phyloP scores from a whole-genome alignment of 2,113 vertebrate species.

The Jacana jacana region DNA sequence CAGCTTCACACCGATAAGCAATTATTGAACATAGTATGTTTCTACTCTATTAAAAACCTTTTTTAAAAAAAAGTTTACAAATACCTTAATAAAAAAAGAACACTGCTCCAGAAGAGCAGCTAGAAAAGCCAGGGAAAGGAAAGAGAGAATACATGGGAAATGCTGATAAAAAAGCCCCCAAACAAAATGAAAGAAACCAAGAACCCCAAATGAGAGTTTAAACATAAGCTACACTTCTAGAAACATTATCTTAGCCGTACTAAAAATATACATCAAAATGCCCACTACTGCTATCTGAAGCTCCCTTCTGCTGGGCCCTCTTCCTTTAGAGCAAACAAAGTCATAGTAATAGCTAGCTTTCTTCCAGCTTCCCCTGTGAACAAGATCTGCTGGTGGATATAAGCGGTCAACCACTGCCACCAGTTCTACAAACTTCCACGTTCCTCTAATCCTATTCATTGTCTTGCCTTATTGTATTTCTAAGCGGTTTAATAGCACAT shows the following conservation, averaged over 20 bases:
- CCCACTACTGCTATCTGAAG: slow-evolving; percentile 42
- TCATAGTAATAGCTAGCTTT: neutral
- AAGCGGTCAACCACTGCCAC: neutral
- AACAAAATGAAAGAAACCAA: slow-evolving; percentile 1
- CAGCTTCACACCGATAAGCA: neutral
- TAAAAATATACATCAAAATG: slow-evolving; percentile 44
- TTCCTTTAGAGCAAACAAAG: slow-evolving; percentile 55
- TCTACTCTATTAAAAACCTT: neutral
- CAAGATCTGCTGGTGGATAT: neutral
- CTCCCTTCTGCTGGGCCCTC: slow-evolving; percentile 59
- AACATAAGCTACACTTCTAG: neutral
- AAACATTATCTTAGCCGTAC: neutral
- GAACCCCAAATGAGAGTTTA: slow-evolving; percentile 15
- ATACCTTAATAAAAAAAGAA: neutral
- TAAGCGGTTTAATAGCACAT: neutral
- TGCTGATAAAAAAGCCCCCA: neutral
- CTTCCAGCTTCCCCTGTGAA: slow-evolving; percentile 36
- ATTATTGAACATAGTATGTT: neutral
- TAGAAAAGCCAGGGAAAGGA: neutral
- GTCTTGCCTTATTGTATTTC: neutral
- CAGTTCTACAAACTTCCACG: neutral
- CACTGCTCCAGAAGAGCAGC: neutral
- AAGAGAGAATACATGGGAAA: neutral
- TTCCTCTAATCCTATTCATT: neutral
- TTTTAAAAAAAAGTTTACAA: neutral